phyloP scores from a whole-genome alignment of 2,888 invertebrate genomes.

The Cabera pusaria region DNA sequence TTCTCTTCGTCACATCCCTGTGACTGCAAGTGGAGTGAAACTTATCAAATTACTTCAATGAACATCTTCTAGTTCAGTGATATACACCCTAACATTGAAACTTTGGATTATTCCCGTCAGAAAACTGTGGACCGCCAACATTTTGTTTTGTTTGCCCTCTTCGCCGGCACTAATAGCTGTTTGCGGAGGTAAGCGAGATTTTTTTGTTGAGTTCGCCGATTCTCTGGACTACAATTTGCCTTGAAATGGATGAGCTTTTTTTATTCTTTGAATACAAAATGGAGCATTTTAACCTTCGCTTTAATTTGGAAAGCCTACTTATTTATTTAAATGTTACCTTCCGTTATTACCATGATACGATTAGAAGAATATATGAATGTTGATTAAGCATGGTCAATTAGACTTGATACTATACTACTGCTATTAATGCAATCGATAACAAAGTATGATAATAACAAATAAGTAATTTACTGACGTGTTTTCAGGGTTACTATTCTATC shows the following conservation, averaged over 20 bases:
- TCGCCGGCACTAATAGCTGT: constrained; percentile 70
- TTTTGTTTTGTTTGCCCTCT: constrained; percentile 57
- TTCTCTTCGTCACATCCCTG: constrained; percentile 67
- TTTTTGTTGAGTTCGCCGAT: constrained; percentile 45
- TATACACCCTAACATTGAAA: constrained; percentile 21
- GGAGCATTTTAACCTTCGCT: constrained; percentile 4
- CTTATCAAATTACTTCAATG: constrained; percentile 41
- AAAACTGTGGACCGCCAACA: constrained; percentile 42
- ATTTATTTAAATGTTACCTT: not conserved
- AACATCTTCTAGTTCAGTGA: constrained; percentile 32
- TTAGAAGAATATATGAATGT: no score
- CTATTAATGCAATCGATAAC: no score
- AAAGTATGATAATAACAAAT: no score
- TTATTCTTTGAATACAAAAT: constrained; percentile 11
- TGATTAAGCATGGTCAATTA: no score
- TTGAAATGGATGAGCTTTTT: constrained; percentile 20
- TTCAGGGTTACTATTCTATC: no score
- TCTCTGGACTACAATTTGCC: constrained; percentile 30
- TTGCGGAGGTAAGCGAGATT: constrained; percentile 68
- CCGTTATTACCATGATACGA: no score
- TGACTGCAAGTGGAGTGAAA: constrained; percentile 74
- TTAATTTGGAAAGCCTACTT: constrained; percentile 2
- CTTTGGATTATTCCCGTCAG: constrained; percentile 41
- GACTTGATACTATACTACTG: no score
- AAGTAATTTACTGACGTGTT: no score